Conservation (phyloP, 2,888 invertebrate genomes). For the Aelia acuminata region DNA sequence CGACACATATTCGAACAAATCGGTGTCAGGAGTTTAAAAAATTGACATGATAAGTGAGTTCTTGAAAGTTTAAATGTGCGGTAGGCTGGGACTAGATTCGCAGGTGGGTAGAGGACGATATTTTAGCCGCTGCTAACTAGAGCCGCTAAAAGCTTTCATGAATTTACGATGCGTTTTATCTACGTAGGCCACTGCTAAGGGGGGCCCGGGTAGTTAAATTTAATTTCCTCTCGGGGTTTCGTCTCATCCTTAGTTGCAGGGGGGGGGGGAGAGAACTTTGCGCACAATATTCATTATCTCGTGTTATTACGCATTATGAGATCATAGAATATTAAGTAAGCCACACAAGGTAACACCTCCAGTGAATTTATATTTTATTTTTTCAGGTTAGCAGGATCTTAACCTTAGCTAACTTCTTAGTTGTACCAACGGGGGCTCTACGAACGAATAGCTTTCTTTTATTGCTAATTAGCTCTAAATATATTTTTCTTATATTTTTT, state of each 20-base stretch:
- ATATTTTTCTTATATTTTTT: no score
- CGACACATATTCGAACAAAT: background rate
- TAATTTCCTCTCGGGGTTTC: constrained; percentile 43
- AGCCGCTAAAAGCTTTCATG: constrained; percentile 51
- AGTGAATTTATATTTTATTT: no score
- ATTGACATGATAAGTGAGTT: background rate
- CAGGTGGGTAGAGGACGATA: background rate
- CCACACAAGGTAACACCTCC: background rate
- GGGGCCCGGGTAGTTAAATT: constrained; percentile 53
- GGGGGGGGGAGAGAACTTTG: background rate
- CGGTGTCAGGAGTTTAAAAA: background rate
- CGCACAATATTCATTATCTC: background rate
- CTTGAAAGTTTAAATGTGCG: constrained; percentile 20
- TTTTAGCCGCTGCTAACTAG: constrained; percentile 19
- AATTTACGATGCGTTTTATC: constrained; percentile 50
- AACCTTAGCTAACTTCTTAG: no score
- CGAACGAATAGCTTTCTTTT: no score
- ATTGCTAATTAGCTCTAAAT: no score
- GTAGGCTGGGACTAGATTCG: background rate
- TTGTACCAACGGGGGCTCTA: no score
- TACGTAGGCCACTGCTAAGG: constrained; percentile 2
- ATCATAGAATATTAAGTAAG: background rate
- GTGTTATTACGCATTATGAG: background rate
- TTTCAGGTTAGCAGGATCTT: no score
- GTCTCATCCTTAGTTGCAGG: background rate